phyloP scores from a whole-genome alignment of 2,888 invertebrate species.

The Synanthedon formicaeformis region DNA sequence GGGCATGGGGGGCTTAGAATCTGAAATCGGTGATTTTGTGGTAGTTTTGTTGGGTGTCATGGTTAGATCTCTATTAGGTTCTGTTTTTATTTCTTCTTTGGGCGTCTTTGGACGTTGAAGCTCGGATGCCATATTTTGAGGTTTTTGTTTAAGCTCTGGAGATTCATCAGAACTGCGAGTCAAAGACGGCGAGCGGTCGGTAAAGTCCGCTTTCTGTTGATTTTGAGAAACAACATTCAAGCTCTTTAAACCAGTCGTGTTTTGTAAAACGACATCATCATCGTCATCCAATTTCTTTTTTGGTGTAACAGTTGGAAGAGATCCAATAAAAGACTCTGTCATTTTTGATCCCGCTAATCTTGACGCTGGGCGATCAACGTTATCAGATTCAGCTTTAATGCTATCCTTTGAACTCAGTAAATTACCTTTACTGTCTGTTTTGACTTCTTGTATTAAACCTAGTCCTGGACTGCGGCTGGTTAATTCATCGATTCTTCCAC shows the following conservation, averaged over 20 bases:
- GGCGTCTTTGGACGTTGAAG: conserved; percentile 52
- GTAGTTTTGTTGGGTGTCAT: conserved; percentile 30
- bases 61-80: conserved; percentile 21
- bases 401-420: conserved; percentile 54
- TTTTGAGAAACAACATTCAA: conserved; percentile 15
- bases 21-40: conserved; percentile 38
- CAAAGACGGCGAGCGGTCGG: conserved; percentile 60
- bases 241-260: conserved; percentile 25
- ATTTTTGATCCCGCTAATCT: conserved; percentile 59
- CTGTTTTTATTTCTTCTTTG: conserved; percentile 27
- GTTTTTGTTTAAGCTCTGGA: conserved; percentile 48
- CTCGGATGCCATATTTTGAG: conserved; percentile 37
- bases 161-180: conserved; percentile 60
- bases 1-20: conserved; percentile 32
- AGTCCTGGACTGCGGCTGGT: conserved; percentile 47
- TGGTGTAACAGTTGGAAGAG: conserved; percentile 36
- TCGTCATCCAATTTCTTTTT: conserved; percentile 56
- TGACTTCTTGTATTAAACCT: conserved; percentile 60
- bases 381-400: conserved; percentile 41
- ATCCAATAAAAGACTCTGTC: conserved; percentile 62
- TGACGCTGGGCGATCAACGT: conserved; percentile 53
- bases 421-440: conserved; percentile 54
- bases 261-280: conserved; percentile 56
- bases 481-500: conserved; percentile 51
- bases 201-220: conserved; percentile 39